Conservation (phyloP, 2,113 vertebrate species). For the Tricholaema leucomelas region DNA sequence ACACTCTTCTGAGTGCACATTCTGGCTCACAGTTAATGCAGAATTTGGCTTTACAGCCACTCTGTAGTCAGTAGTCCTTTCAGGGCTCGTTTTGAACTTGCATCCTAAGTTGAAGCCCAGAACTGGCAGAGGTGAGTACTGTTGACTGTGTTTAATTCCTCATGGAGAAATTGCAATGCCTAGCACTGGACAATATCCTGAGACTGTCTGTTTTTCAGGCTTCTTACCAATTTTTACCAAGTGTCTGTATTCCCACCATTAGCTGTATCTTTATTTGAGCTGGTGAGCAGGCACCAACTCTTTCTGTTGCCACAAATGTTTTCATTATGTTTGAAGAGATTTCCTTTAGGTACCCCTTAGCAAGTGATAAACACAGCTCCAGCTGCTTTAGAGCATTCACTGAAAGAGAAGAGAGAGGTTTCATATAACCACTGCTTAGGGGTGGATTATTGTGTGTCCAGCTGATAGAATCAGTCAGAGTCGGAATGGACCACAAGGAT, state of each 20-base stretch:
- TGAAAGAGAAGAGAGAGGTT: not conserved
- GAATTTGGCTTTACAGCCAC: not conserved
- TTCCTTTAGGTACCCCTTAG: not conserved
- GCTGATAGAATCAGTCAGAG: no score
- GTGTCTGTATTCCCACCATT: not conserved
- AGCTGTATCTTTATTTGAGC: not conserved
- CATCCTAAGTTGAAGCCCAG: fast-evolving
- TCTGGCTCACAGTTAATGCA: no score
- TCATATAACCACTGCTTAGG: not conserved
- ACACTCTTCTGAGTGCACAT: no score
- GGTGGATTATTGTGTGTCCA: not conserved
- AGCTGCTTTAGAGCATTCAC: not conserved
- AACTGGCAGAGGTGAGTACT: not conserved
- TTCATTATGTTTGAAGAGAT: fast-evolving
- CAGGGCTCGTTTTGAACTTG: not conserved
- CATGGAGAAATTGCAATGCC: not conserved
- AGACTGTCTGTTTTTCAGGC: not conserved
- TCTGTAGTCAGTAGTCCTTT: not conserved
- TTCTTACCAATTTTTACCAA: not conserved
- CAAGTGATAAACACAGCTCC: not conserved
- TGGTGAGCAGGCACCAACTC: not conserved
- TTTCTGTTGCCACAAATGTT: not conserved
- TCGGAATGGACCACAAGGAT: no score
- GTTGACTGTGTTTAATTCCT: not conserved
- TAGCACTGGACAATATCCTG: fast-evolving